Base-by-base conservation (phyloP, 2,113 vertebrate genomes). In the Eulemur macaco region DNA sequence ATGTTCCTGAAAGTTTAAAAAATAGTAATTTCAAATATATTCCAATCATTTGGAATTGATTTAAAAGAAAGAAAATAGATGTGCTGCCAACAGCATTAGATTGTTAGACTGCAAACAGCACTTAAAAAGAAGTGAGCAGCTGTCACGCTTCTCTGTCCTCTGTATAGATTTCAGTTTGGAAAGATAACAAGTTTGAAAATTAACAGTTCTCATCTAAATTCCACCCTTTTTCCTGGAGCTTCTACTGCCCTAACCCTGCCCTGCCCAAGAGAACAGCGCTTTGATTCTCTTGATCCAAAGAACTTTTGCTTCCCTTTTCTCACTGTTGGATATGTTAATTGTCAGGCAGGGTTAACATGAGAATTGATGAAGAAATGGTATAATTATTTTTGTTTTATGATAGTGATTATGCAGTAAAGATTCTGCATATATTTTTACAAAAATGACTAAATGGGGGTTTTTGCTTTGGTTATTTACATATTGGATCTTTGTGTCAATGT, bases 151-250 rank as follows among this genome's bases (percentile, higher is more conserved):
- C 87, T 96, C 74, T 76, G 83, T 93, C 91, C 74, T 96, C 45
- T 60, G 45, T 4, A 31, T 92, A 88, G 92, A 81, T 31, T 66
- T 69, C 39, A 47, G 68, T 80, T 86, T 54, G 86, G 45, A 77
- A 89, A 96, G 87, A 92, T 64, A 85, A 84, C 96, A 96, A 74
- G 64, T 82, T 92, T 95, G 69, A 25, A 94, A 66, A 92, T 94
- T 31, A 95, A 81, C 74, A 73, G 86, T 86, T 90, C 89, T 96
- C 80, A 81, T 96, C 84, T 83, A 50, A 87, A 92, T 89, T 81
- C 42, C 29, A 56, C 66, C 42, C 47, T 60, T 85, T 78, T 45
- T 34, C 47, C 54, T 88, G 80, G 85, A 91, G 83, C 25, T 64
- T 83, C 89, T 78, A 89, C 29, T 15, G 18, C 5, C 23, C 29